These are phyloP conservation scores for Gadus chalcogrammus DNA, from an alignment of 2,113 vertebrate species.

Conservation along the genomic window DNA sequence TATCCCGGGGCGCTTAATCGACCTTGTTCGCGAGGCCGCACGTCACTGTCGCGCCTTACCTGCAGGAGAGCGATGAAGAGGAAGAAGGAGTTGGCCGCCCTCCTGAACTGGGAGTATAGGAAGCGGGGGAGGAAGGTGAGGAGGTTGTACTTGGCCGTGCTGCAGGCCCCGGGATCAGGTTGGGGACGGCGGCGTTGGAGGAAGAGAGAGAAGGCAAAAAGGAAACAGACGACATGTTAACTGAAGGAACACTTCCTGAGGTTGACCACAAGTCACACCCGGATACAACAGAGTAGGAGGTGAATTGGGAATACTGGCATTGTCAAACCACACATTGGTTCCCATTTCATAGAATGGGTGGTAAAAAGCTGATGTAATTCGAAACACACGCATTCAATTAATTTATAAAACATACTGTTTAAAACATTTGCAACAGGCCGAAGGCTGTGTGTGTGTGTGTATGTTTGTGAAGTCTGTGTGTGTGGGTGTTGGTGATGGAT, in stretches of 20 bases:
- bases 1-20: background rate
- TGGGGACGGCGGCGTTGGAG: background rate
- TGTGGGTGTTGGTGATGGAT: slow-evolving; percentile 11
- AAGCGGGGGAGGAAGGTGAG: slow-evolving; percentile 97
- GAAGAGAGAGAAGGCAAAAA: background rate
- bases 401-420: no score
- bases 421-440: no score
- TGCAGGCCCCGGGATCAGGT: slow-evolving; percentile 56
- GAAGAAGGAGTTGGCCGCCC: slow-evolving; percentile 98
- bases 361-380: no score
- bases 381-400: no score
- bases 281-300: no score
- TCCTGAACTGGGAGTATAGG: slow-evolving; percentile 98
- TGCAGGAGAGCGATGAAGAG: slow-evolving; percentile 98
- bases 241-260: background rate
- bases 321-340: background rate
- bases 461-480: background rate
- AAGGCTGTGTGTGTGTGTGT: background rate
- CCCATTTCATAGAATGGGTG: no score
- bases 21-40: background rate
- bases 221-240: background rate
- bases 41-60: slow-evolving; percentile 75
- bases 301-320: background rate
- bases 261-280: background rate
- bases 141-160: slow-evolving; percentile 98